Conservation (phyloP, 2,113 vertebrate species). For the Strix uralensis region DNA sequence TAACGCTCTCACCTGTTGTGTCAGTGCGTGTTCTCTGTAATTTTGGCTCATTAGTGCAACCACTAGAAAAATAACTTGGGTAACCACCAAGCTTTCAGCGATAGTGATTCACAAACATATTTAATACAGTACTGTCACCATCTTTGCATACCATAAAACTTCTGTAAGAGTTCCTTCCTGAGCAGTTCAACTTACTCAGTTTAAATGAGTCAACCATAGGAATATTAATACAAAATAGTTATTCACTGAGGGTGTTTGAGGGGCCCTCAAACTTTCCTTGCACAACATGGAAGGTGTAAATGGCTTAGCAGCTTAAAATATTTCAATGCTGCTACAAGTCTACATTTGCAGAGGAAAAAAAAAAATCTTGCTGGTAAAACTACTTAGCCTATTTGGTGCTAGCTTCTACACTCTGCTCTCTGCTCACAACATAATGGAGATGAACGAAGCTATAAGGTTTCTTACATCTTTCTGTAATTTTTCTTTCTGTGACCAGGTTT, state of each 20-base stretch:
- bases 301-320: neutral
- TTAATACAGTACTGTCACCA: neutral
- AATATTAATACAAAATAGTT: neutral
- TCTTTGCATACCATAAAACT: slow-evolving; percentile 17
- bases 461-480: neutral
- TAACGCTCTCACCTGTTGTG: neutral
- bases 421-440: neutral
- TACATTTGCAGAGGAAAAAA: neutral
- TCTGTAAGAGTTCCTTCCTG: neutral
- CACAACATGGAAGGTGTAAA: neutral
- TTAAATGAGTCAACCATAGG: neutral
- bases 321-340: neutral
- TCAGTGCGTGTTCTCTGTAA: neutral
- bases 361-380: neutral
- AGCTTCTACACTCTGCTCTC: neutral
- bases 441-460: neutral
- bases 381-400: neutral
- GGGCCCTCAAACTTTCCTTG: neutral
- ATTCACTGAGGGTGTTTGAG: neutral
- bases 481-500: neutral
- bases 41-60: neutral
- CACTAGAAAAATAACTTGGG: slow-evolving; percentile 29
- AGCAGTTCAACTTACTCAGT: slow-evolving; percentile 21
- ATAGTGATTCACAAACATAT: neutral
- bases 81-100: neutral